A percentile compares a stretch with the other conserved stretches of the same genome.
These are phyloP conservation scores for Liasis olivaceus DNA, from an alignment of 2,797 vertebrate species.

Conservation along the genomic window DNA sequence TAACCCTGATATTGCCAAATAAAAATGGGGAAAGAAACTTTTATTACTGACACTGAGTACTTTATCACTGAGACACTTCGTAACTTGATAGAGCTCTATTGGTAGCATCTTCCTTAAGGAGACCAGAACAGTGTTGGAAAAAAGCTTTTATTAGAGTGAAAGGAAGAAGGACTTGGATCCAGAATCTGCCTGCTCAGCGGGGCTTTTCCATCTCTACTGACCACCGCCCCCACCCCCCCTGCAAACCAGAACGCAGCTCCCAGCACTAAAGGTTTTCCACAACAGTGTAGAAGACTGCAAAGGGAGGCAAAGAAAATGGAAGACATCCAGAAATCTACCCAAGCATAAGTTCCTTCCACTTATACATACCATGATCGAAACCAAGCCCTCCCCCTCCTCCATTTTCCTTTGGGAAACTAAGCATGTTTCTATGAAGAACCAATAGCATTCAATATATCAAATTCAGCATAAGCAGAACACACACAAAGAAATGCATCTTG, in stretches of 20 bases:
- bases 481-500: background rate
- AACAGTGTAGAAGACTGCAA: background rate
- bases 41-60: background rate
- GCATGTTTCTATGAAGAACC: background rate
- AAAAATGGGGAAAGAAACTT: background rate
- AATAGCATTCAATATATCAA: background rate
- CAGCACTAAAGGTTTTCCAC: background rate
- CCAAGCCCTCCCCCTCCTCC: background rate
- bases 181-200: background rate
- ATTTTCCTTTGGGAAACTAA: background rate
- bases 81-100: too few species aligned
- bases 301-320: background rate
- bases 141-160: background rate
- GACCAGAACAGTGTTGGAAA: background rate
- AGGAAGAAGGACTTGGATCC: background rate
- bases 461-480: background rate
- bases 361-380: background rate
- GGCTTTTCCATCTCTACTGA: background rate
- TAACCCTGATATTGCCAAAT: background rate
- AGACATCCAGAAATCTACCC: background rate
- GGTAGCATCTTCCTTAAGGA: background rate
- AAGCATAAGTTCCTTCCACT: background rate
- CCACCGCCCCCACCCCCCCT: background rate
- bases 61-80: background rate
- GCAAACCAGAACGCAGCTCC: background rate